phyloP scores from a whole-genome alignment of 2,888 invertebrate genomes.

The Cordilura impudica region DNA sequence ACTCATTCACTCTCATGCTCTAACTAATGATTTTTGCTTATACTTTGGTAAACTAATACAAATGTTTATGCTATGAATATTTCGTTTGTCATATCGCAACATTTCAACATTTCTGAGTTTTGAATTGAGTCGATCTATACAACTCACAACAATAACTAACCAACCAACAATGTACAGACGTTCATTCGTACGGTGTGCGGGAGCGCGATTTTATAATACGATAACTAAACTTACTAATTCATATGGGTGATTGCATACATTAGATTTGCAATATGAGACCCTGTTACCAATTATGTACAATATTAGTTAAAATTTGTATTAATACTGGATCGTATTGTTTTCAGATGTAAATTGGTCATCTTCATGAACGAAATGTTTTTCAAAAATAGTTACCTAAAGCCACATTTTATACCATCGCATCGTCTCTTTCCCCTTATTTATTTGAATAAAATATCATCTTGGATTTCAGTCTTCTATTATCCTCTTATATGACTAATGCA shows the following conservation, averaged over 20 bases:
- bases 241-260: constrained; percentile 52
- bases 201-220: constrained; percentile 61
- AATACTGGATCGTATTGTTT: no score
- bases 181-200: constrained; percentile 54
- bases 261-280: constrained; percentile 27
- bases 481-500: no score
- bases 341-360: no score
- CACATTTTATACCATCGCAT: no score
- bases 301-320: not conserved
- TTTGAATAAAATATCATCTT: no score
- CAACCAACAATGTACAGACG: constrained; percentile 32
- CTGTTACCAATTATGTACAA: not conserved
- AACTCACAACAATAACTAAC: constrained; percentile 36
- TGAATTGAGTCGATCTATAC: constrained; percentile 51
- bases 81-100: constrained; percentile 53
- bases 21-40: constrained; percentile 35
- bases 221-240: constrained; percentile 51
- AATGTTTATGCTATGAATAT: constrained; percentile 23
- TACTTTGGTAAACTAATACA: not conserved
- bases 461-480: no score
- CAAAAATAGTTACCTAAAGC: no score
- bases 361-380: no score
- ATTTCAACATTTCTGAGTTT: constrained; percentile 53
- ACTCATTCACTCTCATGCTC: constrained; percentile 13
- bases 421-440: no score